These are phyloP conservation scores for Prinia subflava DNA, from an alignment of 2,113 vertebrate genomes.

Conservation along the genomic window DNA sequence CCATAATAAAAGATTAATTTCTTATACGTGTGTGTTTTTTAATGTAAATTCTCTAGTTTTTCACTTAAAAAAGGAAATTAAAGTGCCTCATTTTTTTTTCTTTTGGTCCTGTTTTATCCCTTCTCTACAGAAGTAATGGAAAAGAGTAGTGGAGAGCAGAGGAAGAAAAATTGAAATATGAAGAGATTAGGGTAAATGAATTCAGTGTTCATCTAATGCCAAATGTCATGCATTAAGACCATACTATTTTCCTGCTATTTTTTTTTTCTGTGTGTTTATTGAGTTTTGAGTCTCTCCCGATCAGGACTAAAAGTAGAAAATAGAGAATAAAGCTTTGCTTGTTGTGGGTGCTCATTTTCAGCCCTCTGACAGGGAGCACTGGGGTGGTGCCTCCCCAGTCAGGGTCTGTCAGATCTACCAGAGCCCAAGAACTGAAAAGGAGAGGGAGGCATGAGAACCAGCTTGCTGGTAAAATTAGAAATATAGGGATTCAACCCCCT, in stretches of 20 bases:
- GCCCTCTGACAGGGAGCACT: neutral
- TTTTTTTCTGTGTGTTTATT: neutral
- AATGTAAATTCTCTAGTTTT: neutral
- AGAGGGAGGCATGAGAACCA: accelerated
- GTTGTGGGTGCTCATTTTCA: neutral
- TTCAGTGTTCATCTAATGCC: neutral
- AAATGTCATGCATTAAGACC: neutral
- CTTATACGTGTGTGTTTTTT: neutral
- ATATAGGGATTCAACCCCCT: neutral
- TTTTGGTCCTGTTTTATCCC: neutral
- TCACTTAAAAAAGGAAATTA: neutral
- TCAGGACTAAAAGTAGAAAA: accelerated
- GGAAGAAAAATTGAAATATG: neutral
- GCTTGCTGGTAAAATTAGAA: neutral
- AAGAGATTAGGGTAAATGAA: neutral
- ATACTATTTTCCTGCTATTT: neutral
- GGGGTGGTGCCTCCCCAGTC: neutral
- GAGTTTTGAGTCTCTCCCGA: neutral
- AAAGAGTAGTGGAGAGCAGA: neutral
- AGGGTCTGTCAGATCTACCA: neutral
- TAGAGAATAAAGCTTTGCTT: neutral
- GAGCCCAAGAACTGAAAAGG: neutral
- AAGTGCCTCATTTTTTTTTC: neutral
- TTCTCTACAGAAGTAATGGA: neutral
- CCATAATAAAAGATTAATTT: neutral